Conservation (phyloP, 2,888 invertebrate genomes). For the Lamellibrachia columna region DNA sequence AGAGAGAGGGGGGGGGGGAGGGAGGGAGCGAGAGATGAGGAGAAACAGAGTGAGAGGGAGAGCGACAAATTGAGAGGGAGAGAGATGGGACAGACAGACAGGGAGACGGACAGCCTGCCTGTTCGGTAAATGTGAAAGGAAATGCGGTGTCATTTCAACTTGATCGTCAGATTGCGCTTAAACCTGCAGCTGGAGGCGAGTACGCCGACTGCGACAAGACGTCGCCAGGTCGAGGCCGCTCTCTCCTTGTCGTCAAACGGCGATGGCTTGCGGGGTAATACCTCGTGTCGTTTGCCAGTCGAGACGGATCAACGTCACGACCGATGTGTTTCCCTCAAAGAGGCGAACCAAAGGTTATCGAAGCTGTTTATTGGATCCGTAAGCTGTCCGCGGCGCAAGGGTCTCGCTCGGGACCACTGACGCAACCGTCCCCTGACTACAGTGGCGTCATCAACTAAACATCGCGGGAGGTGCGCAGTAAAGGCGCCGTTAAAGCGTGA, state of each 20-base stretch:
- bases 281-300: conserved; percentile 5
- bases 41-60: not conserved
- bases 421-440: not conserved
- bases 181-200: not conserved
- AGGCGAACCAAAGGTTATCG: not conserved
- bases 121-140: not conserved
- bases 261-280: not conserved
- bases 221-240: not conserved
- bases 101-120: not conserved
- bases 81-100: not conserved
- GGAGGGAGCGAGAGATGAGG: not conserved
- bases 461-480: not conserved
- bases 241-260: not conserved
- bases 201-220: not conserved
- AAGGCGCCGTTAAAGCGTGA: not conserved
- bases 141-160: not conserved
- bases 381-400: not conserved
- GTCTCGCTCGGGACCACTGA: not conserved
- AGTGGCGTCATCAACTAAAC: conserved; percentile 16
- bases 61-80: not conserved
- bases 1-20: not conserved
- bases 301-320: conserved; percentile 2
- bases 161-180: not conserved
- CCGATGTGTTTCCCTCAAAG: not conserved
- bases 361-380: not conserved